phyloP scores from a whole-genome alignment of 2,797 vertebrate species.

The Melopsittacus undulatus region DNA sequence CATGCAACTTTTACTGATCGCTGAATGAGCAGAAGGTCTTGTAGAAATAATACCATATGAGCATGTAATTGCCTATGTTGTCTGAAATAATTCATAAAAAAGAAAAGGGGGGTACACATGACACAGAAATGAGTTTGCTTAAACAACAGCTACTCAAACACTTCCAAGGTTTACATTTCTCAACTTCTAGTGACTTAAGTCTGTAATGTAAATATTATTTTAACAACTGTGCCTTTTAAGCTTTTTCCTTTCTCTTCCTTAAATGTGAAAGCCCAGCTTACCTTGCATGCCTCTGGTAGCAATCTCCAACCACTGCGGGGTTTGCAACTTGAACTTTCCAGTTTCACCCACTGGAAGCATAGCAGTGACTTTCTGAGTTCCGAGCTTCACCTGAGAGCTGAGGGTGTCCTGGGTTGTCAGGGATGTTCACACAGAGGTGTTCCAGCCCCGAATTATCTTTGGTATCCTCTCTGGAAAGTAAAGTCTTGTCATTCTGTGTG shows the following conservation, averaged over 20 bases:
- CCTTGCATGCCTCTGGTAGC: neutral
- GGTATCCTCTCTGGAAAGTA: neutral
- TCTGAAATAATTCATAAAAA: neutral
- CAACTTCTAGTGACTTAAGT: conserved; percentile 12
- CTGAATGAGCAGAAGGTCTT: neutral
- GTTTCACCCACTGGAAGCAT: neutral
- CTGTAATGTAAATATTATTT: conserved; percentile 47
- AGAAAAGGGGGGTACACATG: no score
- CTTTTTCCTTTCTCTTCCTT: conserved; percentile 15
- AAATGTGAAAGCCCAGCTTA: neutral
- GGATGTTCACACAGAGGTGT: neutral
- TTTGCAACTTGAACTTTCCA: neutral
- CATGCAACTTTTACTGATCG: neutral
- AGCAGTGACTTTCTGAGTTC: neutral
- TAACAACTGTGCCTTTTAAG: conserved; percentile 3
- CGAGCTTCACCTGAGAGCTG: neutral
- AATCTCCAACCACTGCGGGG: accelerated
- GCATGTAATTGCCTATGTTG: neutral
- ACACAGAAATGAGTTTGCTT: conserved; percentile 24
- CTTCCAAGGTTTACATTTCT: conserved; percentile 47
- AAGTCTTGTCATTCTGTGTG: neutral
- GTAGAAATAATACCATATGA: neutral
- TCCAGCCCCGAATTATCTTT: neutral
- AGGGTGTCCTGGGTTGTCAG: neutral
- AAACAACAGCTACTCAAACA: conserved; percentile 61